Conservation (phyloP, 2,888 invertebrate genomes). For the Acleris laterana region DNA sequence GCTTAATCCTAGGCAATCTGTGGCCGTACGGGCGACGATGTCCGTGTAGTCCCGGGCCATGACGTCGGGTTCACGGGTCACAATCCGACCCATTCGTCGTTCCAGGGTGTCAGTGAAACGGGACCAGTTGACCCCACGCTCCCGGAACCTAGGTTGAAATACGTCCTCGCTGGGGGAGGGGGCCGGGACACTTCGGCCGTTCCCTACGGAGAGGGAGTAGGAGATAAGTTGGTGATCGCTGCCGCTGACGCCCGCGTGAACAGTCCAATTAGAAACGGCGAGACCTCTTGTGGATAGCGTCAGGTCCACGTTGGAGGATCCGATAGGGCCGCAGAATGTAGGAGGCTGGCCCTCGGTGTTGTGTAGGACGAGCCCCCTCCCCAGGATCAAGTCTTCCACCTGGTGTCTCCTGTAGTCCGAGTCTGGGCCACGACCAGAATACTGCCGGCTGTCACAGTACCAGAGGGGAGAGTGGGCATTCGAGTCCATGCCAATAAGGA, state of each 20-base stretch:
- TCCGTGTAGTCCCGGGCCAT: slow-evolving; percentile 12
- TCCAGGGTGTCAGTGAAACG: neutral
- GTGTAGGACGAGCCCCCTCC: neutral
- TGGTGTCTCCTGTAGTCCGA: neutral
- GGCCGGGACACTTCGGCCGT: neutral
- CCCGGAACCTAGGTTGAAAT: neutral
- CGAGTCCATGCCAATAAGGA: slow-evolving; percentile 29
- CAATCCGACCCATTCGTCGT: neutral
- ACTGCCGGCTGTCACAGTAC: slow-evolving; percentile 30
- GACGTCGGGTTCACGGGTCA: neutral
- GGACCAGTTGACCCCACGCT: neutral
- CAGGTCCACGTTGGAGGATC: slow-evolving; percentile 45
- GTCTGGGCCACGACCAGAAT: slow-evolving; percentile 16
- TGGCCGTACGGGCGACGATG: slow-evolving; percentile 12
- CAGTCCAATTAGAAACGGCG: slow-evolving; percentile 35
- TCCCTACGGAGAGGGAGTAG: neutral
- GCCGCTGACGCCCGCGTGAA: slow-evolving; percentile 14
- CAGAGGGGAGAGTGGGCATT: slow-evolving; percentile 41
- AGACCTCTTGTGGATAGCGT: slow-evolving; percentile 37
- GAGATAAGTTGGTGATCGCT: slow-evolving; percentile 9
- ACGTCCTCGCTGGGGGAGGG: neutral
- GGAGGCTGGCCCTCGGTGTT: slow-evolving; percentile 1
- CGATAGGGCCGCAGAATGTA: slow-evolving; percentile 40
- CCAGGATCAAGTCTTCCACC: neutral
- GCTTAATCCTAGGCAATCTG: slow-evolving; percentile 17